Evolutionary conservation across 2,113 vertebrate genomes (phyloP).

Genomic region (Xerus inauris): DNA sequence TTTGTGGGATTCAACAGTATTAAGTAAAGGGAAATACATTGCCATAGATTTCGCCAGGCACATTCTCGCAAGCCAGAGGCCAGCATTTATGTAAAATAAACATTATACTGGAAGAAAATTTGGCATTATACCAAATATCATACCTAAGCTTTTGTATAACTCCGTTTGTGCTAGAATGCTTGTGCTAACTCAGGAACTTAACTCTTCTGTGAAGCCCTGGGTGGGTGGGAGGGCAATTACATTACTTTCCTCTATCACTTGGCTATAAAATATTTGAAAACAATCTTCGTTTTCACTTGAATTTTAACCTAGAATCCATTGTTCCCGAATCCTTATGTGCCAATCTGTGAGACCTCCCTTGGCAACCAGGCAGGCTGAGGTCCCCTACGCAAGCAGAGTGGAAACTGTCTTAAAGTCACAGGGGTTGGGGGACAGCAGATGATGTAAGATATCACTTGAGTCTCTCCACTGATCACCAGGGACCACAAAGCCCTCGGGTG

Average conservation of each 20-base stretch:
- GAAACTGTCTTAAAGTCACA: neutral
- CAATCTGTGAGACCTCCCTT: conserved; percentile 30
- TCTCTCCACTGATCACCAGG: conserved; percentile 71
- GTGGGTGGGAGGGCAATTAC: neutral
- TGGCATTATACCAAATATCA: neutral
- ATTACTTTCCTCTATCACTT: neutral
- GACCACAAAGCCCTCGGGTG: neutral
- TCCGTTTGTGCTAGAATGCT: conserved; percentile 10
- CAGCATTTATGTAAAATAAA: conserved; percentile 3
- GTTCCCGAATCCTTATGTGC: conserved; percentile 56
- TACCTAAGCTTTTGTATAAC: conserved; percentile 57
- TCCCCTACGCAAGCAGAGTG: conserved; percentile 28
- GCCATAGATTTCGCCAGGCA: neutral
- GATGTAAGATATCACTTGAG: conserved; percentile 58
- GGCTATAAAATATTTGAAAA: conserved; percentile 78
- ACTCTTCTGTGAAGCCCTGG: conserved; percentile 47
- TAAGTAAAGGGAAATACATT: conserved; percentile 27
- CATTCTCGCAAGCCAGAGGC: neutral
- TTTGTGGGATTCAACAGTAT: neutral
- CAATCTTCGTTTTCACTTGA: conserved; percentile 54
- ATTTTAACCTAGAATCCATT: conserved; percentile 58
- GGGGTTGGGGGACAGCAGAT: neutral
- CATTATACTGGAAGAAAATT: neutral
- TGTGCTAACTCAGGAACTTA: conserved; percentile 50
- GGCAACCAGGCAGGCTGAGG: conserved; percentile 14